Evolutionary conservation across 2,113 vertebrate genomes (phyloP).

Genomic region (Symphodus melops): DNA sequence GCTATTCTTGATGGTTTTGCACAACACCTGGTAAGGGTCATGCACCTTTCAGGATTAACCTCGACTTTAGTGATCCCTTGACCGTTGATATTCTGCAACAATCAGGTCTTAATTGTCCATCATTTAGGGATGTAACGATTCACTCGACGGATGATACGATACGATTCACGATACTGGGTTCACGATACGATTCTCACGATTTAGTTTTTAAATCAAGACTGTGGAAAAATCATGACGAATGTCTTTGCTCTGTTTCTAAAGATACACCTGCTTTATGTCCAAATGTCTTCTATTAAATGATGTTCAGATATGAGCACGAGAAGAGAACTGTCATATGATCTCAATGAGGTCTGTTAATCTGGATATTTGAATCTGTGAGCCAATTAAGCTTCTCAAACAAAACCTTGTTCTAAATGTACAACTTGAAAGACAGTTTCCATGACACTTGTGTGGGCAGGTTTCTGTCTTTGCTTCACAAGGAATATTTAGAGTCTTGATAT

Average conservation of each 20-base stretch:
- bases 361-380: neutral
- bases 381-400: slow-evolving; percentile 20
- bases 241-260: neutral
- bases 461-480: slow-evolving; percentile 24
- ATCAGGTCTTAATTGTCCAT: too few species aligned
- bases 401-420: slow-evolving; percentile 28
- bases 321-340: neutral
- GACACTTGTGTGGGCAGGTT: slow-evolving; percentile 32
- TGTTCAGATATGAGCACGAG: neutral
- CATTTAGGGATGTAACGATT: too few species aligned
- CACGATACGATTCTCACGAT: too few species aligned
- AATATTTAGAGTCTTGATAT: slow-evolving; percentile 45
- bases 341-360: slow-evolving; percentile 14
- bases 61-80: too few species aligned
- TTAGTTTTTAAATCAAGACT: too few species aligned
- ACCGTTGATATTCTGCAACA: too few species aligned
- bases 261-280: neutral
- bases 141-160: too few species aligned
- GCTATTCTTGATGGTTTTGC: too few species aligned
- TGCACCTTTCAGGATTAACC: too few species aligned
- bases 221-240: neutral
- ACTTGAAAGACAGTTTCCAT: slow-evolving; percentile 33
- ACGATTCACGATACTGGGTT: too few species aligned
- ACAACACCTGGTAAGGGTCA: too few species aligned
- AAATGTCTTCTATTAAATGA: neutral